These are phyloP conservation scores for Cardinalis cardinalis DNA, from an alignment of 2,113 vertebrate genomes.

Conservation along the genomic window DNA sequence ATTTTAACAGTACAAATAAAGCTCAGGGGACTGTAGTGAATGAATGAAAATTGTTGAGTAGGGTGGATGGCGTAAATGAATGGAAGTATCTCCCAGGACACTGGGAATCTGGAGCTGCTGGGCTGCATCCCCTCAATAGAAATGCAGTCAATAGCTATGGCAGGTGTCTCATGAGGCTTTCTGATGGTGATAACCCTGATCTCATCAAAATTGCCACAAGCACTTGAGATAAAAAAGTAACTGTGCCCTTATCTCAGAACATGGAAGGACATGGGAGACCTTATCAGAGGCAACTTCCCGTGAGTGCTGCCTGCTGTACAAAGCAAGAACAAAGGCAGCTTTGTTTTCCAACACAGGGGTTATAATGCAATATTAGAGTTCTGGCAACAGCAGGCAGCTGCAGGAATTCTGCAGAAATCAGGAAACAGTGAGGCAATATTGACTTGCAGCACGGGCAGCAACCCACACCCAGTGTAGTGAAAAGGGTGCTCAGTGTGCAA, in stretches of 20 bases:
- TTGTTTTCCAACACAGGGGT: not conserved
- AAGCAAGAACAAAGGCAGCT: conserved; percentile 2
- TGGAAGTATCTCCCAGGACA: not conserved
- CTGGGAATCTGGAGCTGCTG: not conserved
- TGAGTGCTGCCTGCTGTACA: not conserved
- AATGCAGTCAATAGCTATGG: not conserved
- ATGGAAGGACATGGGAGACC: not conserved
- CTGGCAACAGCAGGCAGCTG: not conserved
- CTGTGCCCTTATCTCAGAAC: not conserved
- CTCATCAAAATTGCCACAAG: not conserved
- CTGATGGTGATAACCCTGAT: not conserved
- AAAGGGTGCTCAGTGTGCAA: not conserved
- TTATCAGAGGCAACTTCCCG: not conserved
- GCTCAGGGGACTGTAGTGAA: not conserved
- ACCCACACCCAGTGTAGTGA: fast-evolving
- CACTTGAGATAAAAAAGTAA: not conserved
- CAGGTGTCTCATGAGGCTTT: not conserved
- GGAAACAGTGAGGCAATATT: not conserved
- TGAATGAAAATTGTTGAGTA: not conserved
- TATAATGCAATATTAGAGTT: not conserved
- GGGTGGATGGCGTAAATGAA: not conserved
- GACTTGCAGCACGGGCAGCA: not conserved
- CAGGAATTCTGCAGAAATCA: not conserved
- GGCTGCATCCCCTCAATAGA: not conserved
- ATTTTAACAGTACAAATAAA: conserved; percentile 12